Evolutionary conservation across 2,797 vertebrate species (phyloP), one percentile per base, ranked within the genome.

Genomic region (Delichon dasypus): DNA sequence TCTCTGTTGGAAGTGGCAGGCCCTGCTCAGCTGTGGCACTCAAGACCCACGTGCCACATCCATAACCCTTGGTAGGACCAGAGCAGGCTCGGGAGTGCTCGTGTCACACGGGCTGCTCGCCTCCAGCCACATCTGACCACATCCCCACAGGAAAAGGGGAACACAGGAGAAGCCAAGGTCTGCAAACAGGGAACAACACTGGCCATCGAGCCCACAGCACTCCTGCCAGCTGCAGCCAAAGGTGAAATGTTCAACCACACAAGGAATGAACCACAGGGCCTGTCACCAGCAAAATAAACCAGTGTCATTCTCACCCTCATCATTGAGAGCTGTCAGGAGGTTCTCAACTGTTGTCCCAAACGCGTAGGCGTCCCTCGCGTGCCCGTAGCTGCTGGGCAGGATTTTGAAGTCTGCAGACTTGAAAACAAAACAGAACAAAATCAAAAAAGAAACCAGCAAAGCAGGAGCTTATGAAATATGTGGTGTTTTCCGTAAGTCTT

Each of bases 311-410:
- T 98, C 97, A 99, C 99, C 98, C 91, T 98, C 98, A 88, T 97
- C 98, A 27, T 94, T 97, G 58, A 99, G 97, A 76, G 98, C 92
- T 9, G 98, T 97, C 88, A 99, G 95, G 73, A 99, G 97, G 21
- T 97, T 97, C 94, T 99, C 98, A 89, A 98, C 98, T 97, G 99
- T 97, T 55, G 97, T 96, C 85, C 99, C 99, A 82, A 99, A 99
- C 0, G 99, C 98, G 29, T 98, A 99, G 94, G 98, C 98, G 42
- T 99, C 99, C 80, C 99, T 98, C 1, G 99, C 98, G 4, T 99
- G 98, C 92, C 99, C 99, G 0, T 98, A 96, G 88, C 98, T 98
- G 62, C 98, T 98, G 2, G 98, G 98, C 94, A 99, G 98, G 42
- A 97, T 98, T 88, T 98, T 94, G 96, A 98, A 98, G 36, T 98